Conservation (phyloP, 2,113 vertebrate species). For the Carettochelys insculpta region DNA sequence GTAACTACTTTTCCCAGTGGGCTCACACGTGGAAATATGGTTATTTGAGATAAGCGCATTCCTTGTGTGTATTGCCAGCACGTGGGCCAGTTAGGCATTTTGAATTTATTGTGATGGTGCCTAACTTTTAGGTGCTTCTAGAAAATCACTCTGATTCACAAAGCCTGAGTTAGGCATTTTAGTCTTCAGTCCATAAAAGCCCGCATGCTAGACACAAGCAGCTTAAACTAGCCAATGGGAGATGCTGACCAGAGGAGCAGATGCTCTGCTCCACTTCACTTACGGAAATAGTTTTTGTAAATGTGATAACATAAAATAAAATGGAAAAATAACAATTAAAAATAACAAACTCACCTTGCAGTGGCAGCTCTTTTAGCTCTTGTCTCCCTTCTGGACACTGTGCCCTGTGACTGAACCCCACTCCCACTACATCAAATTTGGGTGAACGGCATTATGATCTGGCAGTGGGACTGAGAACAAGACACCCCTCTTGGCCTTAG, state of each 20-base stretch:
- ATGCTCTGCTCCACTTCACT: not conserved
- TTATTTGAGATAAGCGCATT: not conserved
- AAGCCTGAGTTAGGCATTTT: not conserved
- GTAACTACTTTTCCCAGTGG: not conserved
- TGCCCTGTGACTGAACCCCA: not conserved
- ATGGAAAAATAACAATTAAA: not conserved
- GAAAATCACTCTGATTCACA: not conserved
- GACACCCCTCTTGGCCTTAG: not conserved
- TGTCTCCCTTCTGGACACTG: not conserved
- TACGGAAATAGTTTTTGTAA: not conserved
- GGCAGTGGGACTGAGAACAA: not conserved
- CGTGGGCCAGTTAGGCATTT: not conserved
- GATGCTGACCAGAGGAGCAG: not conserved
- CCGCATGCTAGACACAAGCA: not conserved
- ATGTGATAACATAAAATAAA: not conserved
- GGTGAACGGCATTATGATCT: not conserved
- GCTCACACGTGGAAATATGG: not conserved
- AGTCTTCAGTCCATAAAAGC: not conserved
- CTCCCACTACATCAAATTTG: not conserved
- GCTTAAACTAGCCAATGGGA: not conserved
- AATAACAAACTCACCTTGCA: not conserved
- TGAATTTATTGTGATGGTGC: not conserved
- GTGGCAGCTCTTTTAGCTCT: not conserved
- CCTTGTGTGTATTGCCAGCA: not conserved
- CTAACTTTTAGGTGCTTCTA: not conserved